These are phyloP conservation scores for Scartelaos histophorus DNA, from an alignment of 2,113 vertebrate genomes.

Conservation along the genomic window DNA sequence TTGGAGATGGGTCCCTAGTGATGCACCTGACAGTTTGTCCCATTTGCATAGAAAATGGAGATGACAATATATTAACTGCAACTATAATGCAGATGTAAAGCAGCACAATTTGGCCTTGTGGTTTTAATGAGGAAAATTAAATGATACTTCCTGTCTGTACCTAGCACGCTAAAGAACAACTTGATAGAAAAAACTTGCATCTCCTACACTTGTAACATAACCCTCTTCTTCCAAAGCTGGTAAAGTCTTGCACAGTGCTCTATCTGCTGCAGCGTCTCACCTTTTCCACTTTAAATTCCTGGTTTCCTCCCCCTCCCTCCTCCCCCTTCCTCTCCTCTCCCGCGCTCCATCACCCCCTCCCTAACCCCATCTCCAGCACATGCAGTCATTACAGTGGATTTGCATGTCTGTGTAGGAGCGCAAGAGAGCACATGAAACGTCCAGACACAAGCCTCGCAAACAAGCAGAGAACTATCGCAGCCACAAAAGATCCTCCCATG, in stretches of 20 bases:
- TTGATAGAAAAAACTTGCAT: conserved; percentile 46
- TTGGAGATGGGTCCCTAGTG: too few species aligned
- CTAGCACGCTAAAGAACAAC: conserved; percentile 68
- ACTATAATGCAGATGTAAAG: neutral
- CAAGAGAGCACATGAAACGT: conserved; percentile 74
- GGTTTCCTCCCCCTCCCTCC: conserved; percentile 41
- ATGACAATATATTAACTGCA: neutral
- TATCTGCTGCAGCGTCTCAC: conserved; percentile 47
- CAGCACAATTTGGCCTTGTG: neutral
- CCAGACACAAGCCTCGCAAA: conserved; percentile 64
- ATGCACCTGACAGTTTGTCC: too few species aligned
- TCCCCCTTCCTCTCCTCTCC: conserved; percentile 28
- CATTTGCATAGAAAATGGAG: neutral
- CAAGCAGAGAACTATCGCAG: conserved; percentile 45
- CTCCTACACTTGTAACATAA: conserved; percentile 45
- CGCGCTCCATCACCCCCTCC: conserved; percentile 17
- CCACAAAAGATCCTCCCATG: conserved; percentile 32
- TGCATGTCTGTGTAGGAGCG: conserved; percentile 77
- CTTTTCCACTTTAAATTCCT: conserved; percentile 67
- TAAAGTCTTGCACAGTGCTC: conserved; percentile 34
- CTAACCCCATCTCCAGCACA: conserved; percentile 29
- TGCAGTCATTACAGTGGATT: conserved; percentile 76
- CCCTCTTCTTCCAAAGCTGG: conserved; percentile 36
- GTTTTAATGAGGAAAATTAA: conserved; percentile 65
- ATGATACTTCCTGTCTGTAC: conserved; percentile 37